Evolutionary conservation across 1,140 invertebrate species (phyloP), one percentile per base, ranked within the genome.

Genomic region (Trialeurodes vaporariorum): DNA sequence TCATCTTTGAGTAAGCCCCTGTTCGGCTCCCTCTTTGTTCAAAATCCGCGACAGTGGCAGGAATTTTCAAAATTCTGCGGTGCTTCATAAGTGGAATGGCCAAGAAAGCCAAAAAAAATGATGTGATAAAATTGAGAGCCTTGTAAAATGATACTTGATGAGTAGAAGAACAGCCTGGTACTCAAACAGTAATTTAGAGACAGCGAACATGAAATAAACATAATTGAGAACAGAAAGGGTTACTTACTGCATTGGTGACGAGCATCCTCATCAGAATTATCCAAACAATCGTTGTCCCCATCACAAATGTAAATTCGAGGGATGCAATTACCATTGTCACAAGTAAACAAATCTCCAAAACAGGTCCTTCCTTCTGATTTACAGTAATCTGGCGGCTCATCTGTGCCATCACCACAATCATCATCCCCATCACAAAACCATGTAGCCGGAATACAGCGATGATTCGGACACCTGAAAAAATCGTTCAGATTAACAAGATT

Each of bases 301-400:
- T 98, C 96, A 75, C 97, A 98, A n/a, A 96, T 93, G 77, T 98
- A 98, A 69, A 93, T 95, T 68, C 92, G 82, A 0, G 93, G 93
- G 70, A 98, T 95, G 76, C 96, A 99, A 74, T 96, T 96, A 5
- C 94, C 95, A 79, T 98, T 98, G 73, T 93, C 91, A 75, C 96
- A 98, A 0, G 94, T 96, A 74, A 97, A 98, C 0, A 96, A 79
- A 77, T 96, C 94, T 0, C 94, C 92, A 71, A 94, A 96, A 76
- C 96, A 98, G 0, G 93, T 96, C 71, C 93, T 83, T n/a, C 92
- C 93, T 76, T 95, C 93, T 21, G 89, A 91, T 73, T 93, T 92
- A 75, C 93, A 96, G 76, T 96, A 95, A 73, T 91, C 90, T 72
- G 89, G 88, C 0, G 91, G 92, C 78, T 96, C 93, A 74, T 96